phyloP scores from a whole-genome alignment of 2,888 invertebrate species.

The Physocephala rufipes region DNA sequence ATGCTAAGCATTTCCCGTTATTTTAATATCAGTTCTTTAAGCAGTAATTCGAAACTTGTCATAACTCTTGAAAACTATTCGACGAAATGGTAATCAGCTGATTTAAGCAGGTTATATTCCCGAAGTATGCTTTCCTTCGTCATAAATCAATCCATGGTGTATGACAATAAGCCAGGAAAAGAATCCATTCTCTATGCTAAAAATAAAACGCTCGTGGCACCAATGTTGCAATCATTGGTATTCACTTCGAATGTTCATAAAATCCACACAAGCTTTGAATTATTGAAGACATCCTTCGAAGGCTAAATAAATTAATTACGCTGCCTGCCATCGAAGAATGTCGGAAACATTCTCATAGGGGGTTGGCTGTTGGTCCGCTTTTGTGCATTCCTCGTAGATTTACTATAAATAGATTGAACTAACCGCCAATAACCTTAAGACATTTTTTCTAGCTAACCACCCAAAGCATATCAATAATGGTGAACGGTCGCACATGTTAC shows the following conservation, averaged over 20 bases:
- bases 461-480: background rate
- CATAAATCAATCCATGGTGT: too few species aligned
- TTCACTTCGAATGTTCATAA: background rate
- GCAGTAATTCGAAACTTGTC: too few species aligned
- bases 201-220: background rate
- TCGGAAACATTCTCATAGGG: too few species aligned
- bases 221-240: background rate
- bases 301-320: background rate
- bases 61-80: too few species aligned
- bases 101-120: too few species aligned
- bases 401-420: background rate
- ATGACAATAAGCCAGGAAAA: background rate
- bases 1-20: too few species aligned
- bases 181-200: background rate
- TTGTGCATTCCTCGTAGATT: background rate
- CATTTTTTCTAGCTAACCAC: background rate
- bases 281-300: too few species aligned
- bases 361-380: too few species aligned
- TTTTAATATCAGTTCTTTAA: too few species aligned
- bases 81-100: too few species aligned
- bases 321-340: too few species aligned
- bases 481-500: background rate
- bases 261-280: constrained; percentile 9
- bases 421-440: background rate
- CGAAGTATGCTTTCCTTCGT: too few species aligned